phyloP scores from a whole-genome alignment of 30 jellyfish, hydroid and myxozoan genomes.

The Pseudorhiza aurosa region DNA sequence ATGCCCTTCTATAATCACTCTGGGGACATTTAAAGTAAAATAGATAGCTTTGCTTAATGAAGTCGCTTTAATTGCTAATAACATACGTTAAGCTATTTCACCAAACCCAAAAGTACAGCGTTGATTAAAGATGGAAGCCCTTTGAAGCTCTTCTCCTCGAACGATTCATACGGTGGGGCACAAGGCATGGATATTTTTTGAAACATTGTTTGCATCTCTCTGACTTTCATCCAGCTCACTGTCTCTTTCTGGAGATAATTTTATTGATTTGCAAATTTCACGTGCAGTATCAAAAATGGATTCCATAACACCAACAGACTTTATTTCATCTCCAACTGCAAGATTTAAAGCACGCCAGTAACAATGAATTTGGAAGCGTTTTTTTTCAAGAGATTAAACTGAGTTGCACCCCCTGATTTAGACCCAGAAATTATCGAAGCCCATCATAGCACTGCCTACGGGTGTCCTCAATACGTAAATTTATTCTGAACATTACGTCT shows the following conservation, averaged over 20 bases:
- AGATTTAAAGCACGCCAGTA: too few relatives aligned
- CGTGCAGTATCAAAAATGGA: conserved; percentile 4
- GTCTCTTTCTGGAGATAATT: not conserved
- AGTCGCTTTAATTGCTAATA: too few relatives aligned
- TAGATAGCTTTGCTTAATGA: too few relatives aligned
- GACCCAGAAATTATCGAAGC: conserved; percentile 40
- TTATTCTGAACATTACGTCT: too few relatives aligned
- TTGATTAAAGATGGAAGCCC: too few relatives aligned
- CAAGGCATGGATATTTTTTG: conserved; percentile 21
- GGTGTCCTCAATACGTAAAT: not conserved
- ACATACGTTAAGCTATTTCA: too few relatives aligned
- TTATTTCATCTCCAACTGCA: not conserved
- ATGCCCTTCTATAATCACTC: too few relatives aligned
- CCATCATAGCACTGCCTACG: conserved; percentile 62
- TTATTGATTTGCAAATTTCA: conserved; percentile 6
- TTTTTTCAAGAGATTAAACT: too few relatives aligned
- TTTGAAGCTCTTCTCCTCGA: not conserved
- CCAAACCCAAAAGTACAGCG: too few relatives aligned
- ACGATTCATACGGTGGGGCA: conserved; percentile 67
- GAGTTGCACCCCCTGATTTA: too few relatives aligned
- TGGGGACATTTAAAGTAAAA: too few relatives aligned
- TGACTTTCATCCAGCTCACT: conserved; percentile 9
- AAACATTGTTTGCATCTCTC: conserved; percentile 5
- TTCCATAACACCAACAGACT: conserved; percentile 2
- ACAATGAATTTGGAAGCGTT: too few relatives aligned